Evolutionary conservation across 2,797 vertebrate species (phyloP), one percentile per base, ranked within the genome.

Genomic region (Smutsia gigantea): DNA sequence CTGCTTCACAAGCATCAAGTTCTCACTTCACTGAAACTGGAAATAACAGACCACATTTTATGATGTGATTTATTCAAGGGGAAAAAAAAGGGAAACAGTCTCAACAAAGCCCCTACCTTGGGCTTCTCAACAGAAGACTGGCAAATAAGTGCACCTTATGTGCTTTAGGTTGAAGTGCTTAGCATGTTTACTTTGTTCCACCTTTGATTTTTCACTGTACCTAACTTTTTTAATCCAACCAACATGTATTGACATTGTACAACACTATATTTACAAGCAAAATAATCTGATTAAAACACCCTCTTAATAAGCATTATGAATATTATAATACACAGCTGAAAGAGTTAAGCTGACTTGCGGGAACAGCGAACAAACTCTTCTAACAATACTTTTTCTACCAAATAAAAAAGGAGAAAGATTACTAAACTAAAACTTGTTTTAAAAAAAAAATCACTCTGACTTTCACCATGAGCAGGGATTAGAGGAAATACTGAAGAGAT

Each of bases 351-450:
- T 64, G 51, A 93, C 27, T 78, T 74, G 79, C n/a, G 89, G 23
- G 59, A 59, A 72, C 42, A 93, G 37, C 42, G 93, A 92, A 92
- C 7, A 83, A 93, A 90, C 31, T 92, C 53, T 90, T 87, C 46
- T 84, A 69, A 89, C 12, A 79, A 66, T 63, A n/a, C 71, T 89
- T 79, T 81, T 87, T 61, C 69, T 92, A 91, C 75, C 61, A 82
- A 87, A 87, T 87, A 83, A 85, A 93, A 96, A 93, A 64, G 34
- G n/a, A 89, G 51, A 93, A 89, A 51, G 31, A 94, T 63, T 87
- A 93, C 71, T 72, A 93, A 79, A n/a, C 68, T 92, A 95, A 94
- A 96, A 72, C 37, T 68, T 87, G 25, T 49, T 74, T 83, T 39
- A 37, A 71, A 74, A 64, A 59, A 87, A 89, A 88, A 85, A 53